phyloP scores from a whole-genome alignment of 23 tunicate species.

The Botrylloides violaceus region DNA sequence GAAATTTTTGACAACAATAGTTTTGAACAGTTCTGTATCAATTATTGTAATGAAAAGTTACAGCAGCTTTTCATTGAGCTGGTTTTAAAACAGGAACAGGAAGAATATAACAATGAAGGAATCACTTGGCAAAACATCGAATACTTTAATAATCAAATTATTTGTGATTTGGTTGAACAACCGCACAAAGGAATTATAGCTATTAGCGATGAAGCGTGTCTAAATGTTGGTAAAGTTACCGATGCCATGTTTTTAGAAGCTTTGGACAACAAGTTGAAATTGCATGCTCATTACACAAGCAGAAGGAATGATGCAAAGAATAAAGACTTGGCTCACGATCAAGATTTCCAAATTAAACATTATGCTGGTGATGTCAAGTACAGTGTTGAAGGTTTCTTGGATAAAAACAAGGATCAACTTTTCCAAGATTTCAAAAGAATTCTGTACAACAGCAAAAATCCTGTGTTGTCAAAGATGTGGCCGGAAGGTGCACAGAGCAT shows the following conservation, averaged over 20 bases:
- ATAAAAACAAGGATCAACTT: slow-evolving; percentile 75
- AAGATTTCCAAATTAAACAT: slow-evolving; percentile 69
- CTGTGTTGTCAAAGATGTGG: slow-evolving; percentile 77
- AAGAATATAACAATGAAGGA: slow-evolving; percentile 85
- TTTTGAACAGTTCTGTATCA: slow-evolving; percentile 97
- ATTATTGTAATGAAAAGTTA: slow-evolving; percentile 89
- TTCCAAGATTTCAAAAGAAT: slow-evolving; percentile 93
- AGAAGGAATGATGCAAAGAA: slow-evolving; percentile 67
- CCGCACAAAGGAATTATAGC: slow-evolving; percentile 84
- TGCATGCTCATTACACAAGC: slow-evolving; percentile 66
- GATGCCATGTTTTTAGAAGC: slow-evolving; percentile 84
- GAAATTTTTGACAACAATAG: slow-evolving; percentile 96
- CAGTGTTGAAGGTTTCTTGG: slow-evolving; percentile 80
- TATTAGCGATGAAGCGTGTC: slow-evolving; percentile 86
- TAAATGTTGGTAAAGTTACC: slow-evolving; percentile 80
- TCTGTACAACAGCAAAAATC: slow-evolving; percentile 73
- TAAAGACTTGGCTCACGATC: slow-evolving; percentile 64
- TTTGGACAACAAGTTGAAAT: slow-evolving; percentile 83
- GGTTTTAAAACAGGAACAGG: slow-evolving; percentile 98
- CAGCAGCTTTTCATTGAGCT: slow-evolving; percentile 95
- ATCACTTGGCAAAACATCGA: slow-evolving; percentile 90
- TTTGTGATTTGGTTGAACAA: slow-evolving; percentile 89
- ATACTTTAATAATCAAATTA: slow-evolving; percentile 87
- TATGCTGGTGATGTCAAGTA: slow-evolving; percentile 88
- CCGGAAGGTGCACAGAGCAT: slow-evolving; percentile 93